Evolutionary conservation across 2,113 vertebrate genomes (phyloP).

Genomic region (Centropristis striata): DNA sequence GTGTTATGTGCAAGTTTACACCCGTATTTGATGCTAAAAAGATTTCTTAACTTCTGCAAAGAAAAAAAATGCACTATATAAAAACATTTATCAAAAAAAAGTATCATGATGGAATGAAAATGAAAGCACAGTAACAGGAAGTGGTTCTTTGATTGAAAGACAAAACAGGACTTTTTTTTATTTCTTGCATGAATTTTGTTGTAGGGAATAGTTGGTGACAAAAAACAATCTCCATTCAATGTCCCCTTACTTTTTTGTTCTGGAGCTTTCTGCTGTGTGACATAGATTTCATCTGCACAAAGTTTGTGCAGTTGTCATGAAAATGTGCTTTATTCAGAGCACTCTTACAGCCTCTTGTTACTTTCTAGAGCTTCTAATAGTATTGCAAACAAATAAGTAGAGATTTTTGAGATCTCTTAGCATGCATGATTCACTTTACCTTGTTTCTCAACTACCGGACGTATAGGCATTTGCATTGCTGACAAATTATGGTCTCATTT

Average conservation of each 20-base stretch:
- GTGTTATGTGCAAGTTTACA: neutral
- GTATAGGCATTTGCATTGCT: neutral
- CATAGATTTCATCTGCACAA: neutral
- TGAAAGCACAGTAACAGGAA: neutral
- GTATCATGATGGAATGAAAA: neutral
- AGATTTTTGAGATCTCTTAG: neutral
- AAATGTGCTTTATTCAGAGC: neutral
- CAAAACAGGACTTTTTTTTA: neutral
- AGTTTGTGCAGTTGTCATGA: neutral
- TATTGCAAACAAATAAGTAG: neutral
- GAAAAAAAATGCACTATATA: neutral
- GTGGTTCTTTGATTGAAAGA: neutral
- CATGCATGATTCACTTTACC: neutral
- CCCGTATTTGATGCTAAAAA: neutral
- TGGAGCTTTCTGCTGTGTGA: neutral
- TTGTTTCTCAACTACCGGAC: neutral
- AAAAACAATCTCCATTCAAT: neutral
- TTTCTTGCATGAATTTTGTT: neutral
- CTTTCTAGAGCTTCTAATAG: neutral
- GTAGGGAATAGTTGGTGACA: neutral
- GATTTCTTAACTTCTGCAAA: neutral
- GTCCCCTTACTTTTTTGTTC: neutral
- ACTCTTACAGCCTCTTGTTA: neutral
- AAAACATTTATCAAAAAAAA: neutral
- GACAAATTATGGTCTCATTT: neutral